Base-by-base conservation (phyloP, 1,140 invertebrate species). In the Papilio dardanus region DNA sequence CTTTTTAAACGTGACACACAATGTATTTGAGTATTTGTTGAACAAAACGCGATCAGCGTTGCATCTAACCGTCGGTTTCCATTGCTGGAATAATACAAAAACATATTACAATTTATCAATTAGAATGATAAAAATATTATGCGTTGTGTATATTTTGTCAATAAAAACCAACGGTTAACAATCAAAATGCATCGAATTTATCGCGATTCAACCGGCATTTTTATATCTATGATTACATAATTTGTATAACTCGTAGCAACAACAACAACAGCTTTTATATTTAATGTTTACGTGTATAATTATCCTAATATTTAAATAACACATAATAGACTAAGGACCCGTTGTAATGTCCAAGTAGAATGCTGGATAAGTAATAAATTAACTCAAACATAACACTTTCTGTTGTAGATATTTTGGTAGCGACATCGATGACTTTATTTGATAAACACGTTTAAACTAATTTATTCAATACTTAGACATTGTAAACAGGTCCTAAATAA, bases 221-320 rank as follows among this genome's bases (percentile, higher is more conserved):
- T 76, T 80, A n/a, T n/a, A 78, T 83, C 77, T 79, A 89, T 83
- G 84, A 88, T 81, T 89, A 89, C 76, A 62, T 58, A 87, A 85
- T 89, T 84, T 90, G 87, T 91, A 91, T 89, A 93, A 92, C 86
- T 92, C 83, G 88, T 86, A 92, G 90, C 90, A 83, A 85, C 83
- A 85, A 85, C 83, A 83, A 85, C 83, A 85, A 85, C 82, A 85
- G 82, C 82, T 54, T 81, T 92, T 92, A 91, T 90, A 92, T 84
- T 91, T 84, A 87, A 79, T 86, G 81, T 90, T 86, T 85, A 88
- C 19, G 19, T 68, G 21, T 89, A 84, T 85, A 84, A 86, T 86
- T 86, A 84, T 83, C 79, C 87, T 86, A 86, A 65, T 77, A 83
- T 30, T 80, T 83, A 80, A 76, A 81, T 79, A 86, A 85, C 81